These are phyloP conservation scores for Melanerpes formicivorus DNA, from an alignment of 2,113 vertebrate genomes.

Conservation along the genomic window DNA sequence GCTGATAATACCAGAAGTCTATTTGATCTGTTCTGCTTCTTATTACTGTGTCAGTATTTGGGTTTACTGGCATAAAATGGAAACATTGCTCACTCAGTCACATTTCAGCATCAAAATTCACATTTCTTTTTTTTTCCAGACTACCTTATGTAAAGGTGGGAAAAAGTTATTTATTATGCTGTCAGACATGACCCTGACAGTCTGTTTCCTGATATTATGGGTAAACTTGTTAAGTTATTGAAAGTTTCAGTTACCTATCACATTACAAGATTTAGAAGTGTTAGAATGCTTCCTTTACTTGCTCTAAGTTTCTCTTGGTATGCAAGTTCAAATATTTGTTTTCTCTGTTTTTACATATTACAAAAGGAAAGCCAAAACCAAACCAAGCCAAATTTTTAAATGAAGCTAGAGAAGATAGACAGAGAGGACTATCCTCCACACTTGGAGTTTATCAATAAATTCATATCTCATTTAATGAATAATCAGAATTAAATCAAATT, in stretches of 20 bases:
- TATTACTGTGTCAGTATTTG: background rate
- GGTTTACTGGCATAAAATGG: background rate
- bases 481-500: background rate
- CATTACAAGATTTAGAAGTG: background rate
- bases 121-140: accelerated
- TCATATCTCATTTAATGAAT: background rate
- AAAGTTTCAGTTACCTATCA: background rate
- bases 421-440: background rate
- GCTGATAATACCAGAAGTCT: background rate
- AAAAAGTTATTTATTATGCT: background rate
- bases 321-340: background rate
- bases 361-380: too few relatives aligned
- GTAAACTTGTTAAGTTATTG: background rate
- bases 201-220: background rate
- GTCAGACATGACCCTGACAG: background rate
- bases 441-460: background rate
- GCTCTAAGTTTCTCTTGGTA: background rate
- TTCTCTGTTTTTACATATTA: background rate
- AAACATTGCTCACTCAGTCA: background rate
- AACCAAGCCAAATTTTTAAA: background rate
- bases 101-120: background rate
- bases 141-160: background rate
- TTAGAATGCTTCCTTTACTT: background rate
- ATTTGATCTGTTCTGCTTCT: background rate
- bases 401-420: background rate